Conservation (phyloP, 2,888 invertebrate species). For the Choreutis nemorana region DNA sequence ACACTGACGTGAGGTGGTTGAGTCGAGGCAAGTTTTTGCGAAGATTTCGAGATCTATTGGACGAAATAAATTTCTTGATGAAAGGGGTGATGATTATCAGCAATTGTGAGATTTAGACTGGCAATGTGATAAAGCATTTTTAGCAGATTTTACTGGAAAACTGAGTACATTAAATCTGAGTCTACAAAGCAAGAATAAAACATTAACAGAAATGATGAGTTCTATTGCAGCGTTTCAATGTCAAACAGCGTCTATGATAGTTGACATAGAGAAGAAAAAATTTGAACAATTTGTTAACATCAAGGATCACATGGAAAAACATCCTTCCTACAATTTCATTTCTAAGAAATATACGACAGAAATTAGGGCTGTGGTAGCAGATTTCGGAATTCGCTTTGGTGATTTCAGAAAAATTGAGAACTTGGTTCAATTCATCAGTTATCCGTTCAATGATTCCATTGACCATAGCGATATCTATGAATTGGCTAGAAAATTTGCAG, state of each 20-base stretch:
- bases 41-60: constrained; percentile 14
- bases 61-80: constrained; percentile 13
- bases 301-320: constrained; percentile 15
- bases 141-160: constrained; percentile 14
- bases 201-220: constrained; percentile 15
- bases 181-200: constrained; percentile 15
- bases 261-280: constrained; percentile 13
- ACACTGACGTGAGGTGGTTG: constrained; percentile 16
- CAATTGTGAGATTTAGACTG: constrained; percentile 12
- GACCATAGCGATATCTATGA: constrained; percentile 17
- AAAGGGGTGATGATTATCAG: constrained; percentile 12
- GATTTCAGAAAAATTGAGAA: constrained; percentile 14
- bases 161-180: constrained; percentile 13
- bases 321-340: constrained; percentile 15
- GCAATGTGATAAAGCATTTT: constrained; percentile 16
- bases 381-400: constrained; percentile 14
- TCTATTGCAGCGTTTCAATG: constrained; percentile 12
- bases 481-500: constrained; percentile 15
- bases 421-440: constrained; percentile 15
- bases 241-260: constrained; percentile 14
- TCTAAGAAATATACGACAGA: constrained; percentile 14
- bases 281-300: constrained; percentile 13
- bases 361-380: constrained; percentile 14
- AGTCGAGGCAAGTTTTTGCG: constrained; percentile 16
- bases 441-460: constrained; percentile 17